phyloP scores from a whole-genome alignment of 2,797 vertebrate genomes.

The Lophura swinhoii region DNA sequence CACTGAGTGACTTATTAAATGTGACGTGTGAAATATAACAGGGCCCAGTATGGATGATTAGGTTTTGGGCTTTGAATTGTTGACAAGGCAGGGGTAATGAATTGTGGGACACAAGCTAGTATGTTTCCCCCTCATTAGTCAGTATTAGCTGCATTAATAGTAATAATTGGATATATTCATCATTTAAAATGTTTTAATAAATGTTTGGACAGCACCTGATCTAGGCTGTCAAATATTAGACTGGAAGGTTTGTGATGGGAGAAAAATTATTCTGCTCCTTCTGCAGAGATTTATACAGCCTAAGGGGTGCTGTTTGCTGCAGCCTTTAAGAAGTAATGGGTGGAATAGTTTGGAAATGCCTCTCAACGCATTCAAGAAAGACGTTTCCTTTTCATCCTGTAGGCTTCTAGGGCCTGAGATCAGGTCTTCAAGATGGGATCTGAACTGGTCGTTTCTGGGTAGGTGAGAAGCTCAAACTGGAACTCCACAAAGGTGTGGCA shows the following conservation, averaged over 20 bases:
- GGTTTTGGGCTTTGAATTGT: constrained; percentile 87
- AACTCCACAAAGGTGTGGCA: background rate
- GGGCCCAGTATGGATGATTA: constrained; percentile 86
- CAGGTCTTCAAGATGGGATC: background rate
- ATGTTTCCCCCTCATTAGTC: constrained; percentile 87
- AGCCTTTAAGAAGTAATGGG: constrained; percentile 52
- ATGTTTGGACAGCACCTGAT: constrained; percentile 89
- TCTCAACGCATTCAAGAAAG: background rate
- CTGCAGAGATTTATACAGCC: constrained; percentile 80
- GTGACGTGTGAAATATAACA: constrained; percentile 88
- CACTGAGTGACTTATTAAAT: constrained; percentile 90
- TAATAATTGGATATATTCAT: constrained; percentile 91
- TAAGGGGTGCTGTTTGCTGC: constrained; percentile 68
- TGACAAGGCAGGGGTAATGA: constrained; percentile 89
- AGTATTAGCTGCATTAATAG: constrained; percentile 90
- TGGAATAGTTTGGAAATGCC: constrained; percentile 24
- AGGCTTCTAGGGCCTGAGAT: background rate
- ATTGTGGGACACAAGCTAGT: constrained; percentile 82
- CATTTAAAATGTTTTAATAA: constrained; percentile 90
- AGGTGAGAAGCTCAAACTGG: background rate
- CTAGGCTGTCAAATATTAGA: constrained; percentile 82
- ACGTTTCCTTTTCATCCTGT: background rate
- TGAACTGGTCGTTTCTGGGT: background rate
- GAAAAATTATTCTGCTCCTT: constrained; percentile 76
- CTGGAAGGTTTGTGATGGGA: constrained; percentile 81